phyloP scores from a whole-genome alignment of 2,888 invertebrate species.

The Nomada ruficornis region DNA sequence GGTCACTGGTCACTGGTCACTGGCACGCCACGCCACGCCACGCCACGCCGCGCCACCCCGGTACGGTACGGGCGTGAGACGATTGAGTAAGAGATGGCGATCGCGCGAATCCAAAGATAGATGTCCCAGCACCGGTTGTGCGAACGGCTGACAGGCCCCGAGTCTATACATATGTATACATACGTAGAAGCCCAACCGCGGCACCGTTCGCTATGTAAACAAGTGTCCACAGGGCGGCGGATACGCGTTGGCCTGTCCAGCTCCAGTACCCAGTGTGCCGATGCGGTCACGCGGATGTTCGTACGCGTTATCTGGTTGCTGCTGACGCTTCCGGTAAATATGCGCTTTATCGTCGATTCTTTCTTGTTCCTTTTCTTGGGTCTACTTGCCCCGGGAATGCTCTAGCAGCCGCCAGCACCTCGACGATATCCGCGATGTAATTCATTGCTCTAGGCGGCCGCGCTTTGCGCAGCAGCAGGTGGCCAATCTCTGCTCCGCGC shows the following conservation, averaged over 20 bases:
- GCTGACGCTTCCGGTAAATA: conserved; percentile 65
- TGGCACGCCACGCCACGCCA: too few relatives aligned
- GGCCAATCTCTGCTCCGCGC: conserved; percentile 47
- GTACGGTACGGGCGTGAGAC: conserved; percentile 63
- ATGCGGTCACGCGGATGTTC: conserved; percentile 58
- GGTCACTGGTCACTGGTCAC: conserved; percentile 51
- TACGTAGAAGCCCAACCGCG: conserved; percentile 8
- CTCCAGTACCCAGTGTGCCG: conserved; percentile 23
- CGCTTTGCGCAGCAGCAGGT: conserved; percentile 56
- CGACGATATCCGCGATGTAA: conserved; percentile 57
- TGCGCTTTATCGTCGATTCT: conserved; percentile 42
- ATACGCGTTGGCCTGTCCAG: conserved; percentile 9
- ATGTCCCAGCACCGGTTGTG: conserved; percentile 63
- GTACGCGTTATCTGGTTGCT: conserved; percentile 50
- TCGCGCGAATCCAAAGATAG: conserved; percentile 74
- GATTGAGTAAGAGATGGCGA: conserved; percentile 70
- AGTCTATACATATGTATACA: conserved; percentile 28
- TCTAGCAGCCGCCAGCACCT: conserved; percentile 60
- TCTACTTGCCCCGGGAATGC: neutral
- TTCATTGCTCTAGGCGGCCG: conserved; percentile 65
- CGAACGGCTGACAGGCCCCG: conserved; percentile 57
- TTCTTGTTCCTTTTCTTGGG: conserved; percentile 5
- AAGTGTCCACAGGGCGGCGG: conserved; percentile 24
- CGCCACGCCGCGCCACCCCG: too few relatives aligned
- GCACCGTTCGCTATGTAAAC: conserved; percentile 60